phyloP scores from a whole-genome alignment of 1,140 invertebrate genomes.

The Holcopasites calliopsidis region DNA sequence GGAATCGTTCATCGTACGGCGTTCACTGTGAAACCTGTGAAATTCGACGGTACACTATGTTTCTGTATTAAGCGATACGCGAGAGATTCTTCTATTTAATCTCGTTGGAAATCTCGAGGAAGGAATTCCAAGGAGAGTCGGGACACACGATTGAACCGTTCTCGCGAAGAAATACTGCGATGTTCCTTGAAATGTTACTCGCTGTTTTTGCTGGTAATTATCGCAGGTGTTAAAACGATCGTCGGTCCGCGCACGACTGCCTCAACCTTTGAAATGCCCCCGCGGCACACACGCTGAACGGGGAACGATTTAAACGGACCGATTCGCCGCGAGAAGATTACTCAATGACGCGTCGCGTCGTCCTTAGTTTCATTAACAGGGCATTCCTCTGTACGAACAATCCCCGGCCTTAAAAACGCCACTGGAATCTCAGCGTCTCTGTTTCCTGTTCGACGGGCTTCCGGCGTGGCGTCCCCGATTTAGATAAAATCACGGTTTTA shows the following conservation, averaged over 20 bases:
- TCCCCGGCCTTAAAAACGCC: constrained; percentile 31
- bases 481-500: constrained; percentile 65
- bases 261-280: constrained; percentile 43
- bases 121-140: constrained; percentile 16
- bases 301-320: too few species aligned
- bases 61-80: too few species aligned
- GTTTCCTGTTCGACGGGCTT: constrained; percentile 27
- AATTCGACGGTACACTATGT: too few species aligned
- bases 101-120: background rate
- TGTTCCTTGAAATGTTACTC: constrained; percentile 23
- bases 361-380: background rate
- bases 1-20: too few species aligned
- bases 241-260: constrained; percentile 29
- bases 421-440: constrained; percentile 38
- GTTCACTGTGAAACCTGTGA: too few species aligned
- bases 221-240: constrained; percentile 38
- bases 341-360: constrained; percentile 19
- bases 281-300: constrained; percentile 25
- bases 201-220: constrained; percentile 47
- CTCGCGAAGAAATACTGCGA: constrained; percentile 1
- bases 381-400: background rate
- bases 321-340: constrained; percentile 20
- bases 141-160: background rate
- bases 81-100: background rate
- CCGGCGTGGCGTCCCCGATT: constrained; percentile 38